phyloP scores from a whole-genome alignment of 2,888 invertebrate genomes.

The Argyresthia albistria region DNA sequence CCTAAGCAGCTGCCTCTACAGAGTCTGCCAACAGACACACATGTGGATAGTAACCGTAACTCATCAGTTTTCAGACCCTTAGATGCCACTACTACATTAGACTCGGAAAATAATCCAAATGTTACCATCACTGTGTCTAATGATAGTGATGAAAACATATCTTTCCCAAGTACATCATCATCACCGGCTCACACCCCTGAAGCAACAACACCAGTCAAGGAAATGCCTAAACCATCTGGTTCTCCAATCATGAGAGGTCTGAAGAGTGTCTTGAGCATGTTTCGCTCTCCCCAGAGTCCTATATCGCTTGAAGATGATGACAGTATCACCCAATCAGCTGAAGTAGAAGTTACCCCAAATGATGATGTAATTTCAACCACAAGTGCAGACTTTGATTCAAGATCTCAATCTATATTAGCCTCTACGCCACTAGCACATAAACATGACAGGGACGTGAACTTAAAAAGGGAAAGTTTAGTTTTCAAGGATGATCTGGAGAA shows the following conservation, averaged over 20 bases:
- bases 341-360: conserved; percentile 2
- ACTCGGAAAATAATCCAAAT: conserved; percentile 23
- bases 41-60: conserved; percentile 28
- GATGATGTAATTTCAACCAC: conserved; percentile 8
- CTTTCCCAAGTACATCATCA: conserved; percentile 44
- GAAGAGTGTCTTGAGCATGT: conserved; percentile 58
- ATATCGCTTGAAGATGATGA: conserved; percentile 28
- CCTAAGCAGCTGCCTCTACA: conserved; percentile 43
- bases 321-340: conserved; percentile 4
- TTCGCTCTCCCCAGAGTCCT: conserved; percentile 56
- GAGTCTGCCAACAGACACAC: conserved; percentile 28
- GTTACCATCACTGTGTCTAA: conserved; percentile 27
- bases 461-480: conserved; percentile 43
- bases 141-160: conserved; percentile 42
- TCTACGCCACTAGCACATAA: conserved; percentile 41
- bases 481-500: conserved; percentile 58
- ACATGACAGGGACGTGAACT: conserved; percentile 13
- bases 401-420: conserved; percentile 19
- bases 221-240: conserved; percentile 35
- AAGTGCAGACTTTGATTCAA: conserved; percentile 1
- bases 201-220: conserved; percentile 55
- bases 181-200: conserved; percentile 45
- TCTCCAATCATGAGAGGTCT: conserved; percentile 60
- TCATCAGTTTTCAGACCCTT: conserved; percentile 26
- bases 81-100: conserved; percentile 16